These are phyloP conservation scores for Atta colombica DNA, from an alignment of 1,140 invertebrate genomes.

Conservation along the genomic window DNA sequence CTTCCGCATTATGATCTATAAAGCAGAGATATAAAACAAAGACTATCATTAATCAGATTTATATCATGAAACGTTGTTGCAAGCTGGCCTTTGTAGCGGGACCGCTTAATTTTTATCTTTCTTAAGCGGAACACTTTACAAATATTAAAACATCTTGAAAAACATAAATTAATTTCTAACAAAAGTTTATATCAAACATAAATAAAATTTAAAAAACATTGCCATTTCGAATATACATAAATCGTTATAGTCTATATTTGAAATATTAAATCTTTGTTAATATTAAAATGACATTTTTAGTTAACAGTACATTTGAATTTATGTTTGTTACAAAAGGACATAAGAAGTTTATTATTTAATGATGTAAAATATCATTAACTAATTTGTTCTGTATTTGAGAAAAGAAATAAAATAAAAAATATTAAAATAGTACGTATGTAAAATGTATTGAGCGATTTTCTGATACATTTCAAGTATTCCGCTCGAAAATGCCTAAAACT, in stretches of 20 bases:
- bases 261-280: constrained; percentile 12
- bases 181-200: background rate
- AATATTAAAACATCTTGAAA: constrained; percentile 29
- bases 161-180: background rate
- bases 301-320: background rate
- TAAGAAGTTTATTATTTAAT: constrained; percentile 9
- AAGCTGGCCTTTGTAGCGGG: constrained; percentile 3
- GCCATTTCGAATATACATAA: background rate
- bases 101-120: constrained; percentile 28
- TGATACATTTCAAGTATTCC: constrained; percentile 18
- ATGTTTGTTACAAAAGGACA: background rate
- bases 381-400: background rate
- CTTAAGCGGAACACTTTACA: constrained; percentile 37
- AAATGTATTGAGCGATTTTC: constrained; percentile 12
- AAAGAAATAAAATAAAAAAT: constrained; percentile 1
- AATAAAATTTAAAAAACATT: constrained; percentile 36
- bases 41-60: constrained; percentile 13
- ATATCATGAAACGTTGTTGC: constrained; percentile 11
- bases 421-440: background rate
- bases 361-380: background rate
- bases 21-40: constrained; percentile 16
- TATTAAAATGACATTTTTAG: constrained; percentile 6
- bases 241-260: constrained; percentile 15
- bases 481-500: background rate
- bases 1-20: background rate